Conservation (phyloP, 2,888 invertebrate genomes). For the Mesorhabditis sp. region DNA sequence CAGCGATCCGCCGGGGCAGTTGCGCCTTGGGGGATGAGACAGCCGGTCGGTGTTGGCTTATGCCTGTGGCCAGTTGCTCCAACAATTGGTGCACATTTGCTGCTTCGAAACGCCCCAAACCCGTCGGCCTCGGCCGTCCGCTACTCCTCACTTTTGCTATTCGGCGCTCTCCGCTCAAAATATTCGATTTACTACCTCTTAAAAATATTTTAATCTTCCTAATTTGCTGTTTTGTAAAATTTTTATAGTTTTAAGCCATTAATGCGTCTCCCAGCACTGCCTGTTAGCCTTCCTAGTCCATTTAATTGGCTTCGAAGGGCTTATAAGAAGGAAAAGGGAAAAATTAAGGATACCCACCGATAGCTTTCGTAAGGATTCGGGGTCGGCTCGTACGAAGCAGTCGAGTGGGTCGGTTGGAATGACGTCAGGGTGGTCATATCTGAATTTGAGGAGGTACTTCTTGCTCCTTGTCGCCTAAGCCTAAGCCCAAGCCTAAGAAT, state of each 20-base stretch:
- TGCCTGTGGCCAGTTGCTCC: not conserved
- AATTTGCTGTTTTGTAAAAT: not conserved
- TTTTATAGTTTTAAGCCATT: not conserved
- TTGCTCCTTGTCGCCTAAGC: not conserved
- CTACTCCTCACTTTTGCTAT: not conserved
- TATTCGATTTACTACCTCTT: not conserved
- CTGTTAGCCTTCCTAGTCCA: too few species aligned
- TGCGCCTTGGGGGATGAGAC: not conserved
- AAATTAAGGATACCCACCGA: not conserved
- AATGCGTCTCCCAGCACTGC: too few species aligned
- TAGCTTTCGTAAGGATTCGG: not conserved
- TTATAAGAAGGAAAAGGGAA: too few species aligned
- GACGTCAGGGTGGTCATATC: not conserved
- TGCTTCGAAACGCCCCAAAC: not conserved
- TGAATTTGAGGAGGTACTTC: not conserved
- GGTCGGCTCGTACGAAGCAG: not conserved
- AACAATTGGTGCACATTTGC: constrained; percentile 6
- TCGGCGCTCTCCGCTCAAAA: not conserved
- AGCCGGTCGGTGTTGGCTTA: not conserved
- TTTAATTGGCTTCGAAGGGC: too few species aligned
- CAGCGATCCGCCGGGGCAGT: not conserved
- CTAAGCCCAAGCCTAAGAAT: too few species aligned
- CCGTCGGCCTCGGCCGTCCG: too few species aligned
- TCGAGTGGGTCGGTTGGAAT: not conserved
- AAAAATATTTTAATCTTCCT: not conserved